phyloP scores from a whole-genome alignment of 2,113 vertebrate species.

The Alethe diademata region DNA sequence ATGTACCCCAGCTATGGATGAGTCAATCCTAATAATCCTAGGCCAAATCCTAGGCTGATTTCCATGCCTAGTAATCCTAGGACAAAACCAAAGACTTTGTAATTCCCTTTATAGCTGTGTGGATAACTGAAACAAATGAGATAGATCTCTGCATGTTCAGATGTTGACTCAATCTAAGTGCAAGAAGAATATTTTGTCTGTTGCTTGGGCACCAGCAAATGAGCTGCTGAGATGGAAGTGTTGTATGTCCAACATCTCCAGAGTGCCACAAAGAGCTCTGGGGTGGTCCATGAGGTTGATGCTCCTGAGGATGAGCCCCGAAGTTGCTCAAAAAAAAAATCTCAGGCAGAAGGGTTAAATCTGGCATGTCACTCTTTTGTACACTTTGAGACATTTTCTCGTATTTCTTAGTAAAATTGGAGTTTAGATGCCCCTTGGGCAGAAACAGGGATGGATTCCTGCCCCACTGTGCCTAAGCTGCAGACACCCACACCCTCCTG shows the following conservation, averaged over 20 bases:
- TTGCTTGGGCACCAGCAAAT: background rate
- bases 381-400: background rate
- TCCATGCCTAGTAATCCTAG: background rate
- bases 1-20: background rate
- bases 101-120: background rate
- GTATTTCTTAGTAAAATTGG: background rate
- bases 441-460: background rate
- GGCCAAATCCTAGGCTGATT: background rate
- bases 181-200: background rate
- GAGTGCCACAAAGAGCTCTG: rapidly evolving
- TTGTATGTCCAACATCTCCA: background rate
- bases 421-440: background rate
- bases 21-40: background rate
- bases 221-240: background rate
- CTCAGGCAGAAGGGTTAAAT: background rate
- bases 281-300: background rate
- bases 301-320: background rate
- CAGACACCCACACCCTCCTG: background rate
- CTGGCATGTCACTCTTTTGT: background rate
- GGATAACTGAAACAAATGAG: background rate
- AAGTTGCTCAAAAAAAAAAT: background rate
- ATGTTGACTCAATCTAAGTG: background rate
- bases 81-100: background rate
- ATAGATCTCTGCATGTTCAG: background rate
- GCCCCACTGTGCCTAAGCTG: rapidly evolving